Base-by-base conservation (phyloP, 2,888 invertebrate genomes). In the Coenonympha arcania region DNA sequence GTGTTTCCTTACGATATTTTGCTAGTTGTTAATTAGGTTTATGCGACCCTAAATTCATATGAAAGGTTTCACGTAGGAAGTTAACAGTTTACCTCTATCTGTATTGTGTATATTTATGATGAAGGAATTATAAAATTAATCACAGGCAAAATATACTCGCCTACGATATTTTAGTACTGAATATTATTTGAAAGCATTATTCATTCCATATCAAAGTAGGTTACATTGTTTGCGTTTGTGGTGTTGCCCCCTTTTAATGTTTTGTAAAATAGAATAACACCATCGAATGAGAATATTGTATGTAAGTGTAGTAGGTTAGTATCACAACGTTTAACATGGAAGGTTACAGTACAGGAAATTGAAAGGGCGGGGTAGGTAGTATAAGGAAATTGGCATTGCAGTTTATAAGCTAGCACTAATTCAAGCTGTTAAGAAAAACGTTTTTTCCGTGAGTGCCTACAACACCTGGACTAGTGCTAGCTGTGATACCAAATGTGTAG, bases 361-460 rank as follows among this genome's bases (percentile, higher is more conserved):
- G 11, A 30, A 9, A 26, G n/a, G 13, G 31, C 8, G 15, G 16
- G 9, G 31, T 16, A 33, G 18, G 22, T 26, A 28, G n/a, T n/a
- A n/a, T 43, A 33, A 42, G 41, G 41, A 42, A 42, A 47, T 47
- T 41, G 46, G 42, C 46, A 42, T 34, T 46, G 46, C 50, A 50
- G 19, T 51, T 43, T 43, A 5, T 15, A 20, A 33, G 9, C 19
- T 18, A 9, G 19, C 9, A 9, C 15, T 22, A 15, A 40, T 33
- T 22, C 15, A 20, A n/a, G 22, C 6, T n/a, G 16, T 33, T n/a
- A n/a, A n/a, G n/a, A n/a, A n/a, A n/a, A n/a, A n/a, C n/a, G n/a
- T n/a, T n/a, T n/a, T n/a, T n/a, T n/a, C n/a, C n/a, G n/a, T n/a
- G n/a, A n/a, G n/a, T n/a, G n/a, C n/a, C n/a, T n/a, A n/a, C n/a